Base-by-base conservation (phyloP, 2,888 invertebrate species). In the Xanthostigma xanthostigma region DNA sequence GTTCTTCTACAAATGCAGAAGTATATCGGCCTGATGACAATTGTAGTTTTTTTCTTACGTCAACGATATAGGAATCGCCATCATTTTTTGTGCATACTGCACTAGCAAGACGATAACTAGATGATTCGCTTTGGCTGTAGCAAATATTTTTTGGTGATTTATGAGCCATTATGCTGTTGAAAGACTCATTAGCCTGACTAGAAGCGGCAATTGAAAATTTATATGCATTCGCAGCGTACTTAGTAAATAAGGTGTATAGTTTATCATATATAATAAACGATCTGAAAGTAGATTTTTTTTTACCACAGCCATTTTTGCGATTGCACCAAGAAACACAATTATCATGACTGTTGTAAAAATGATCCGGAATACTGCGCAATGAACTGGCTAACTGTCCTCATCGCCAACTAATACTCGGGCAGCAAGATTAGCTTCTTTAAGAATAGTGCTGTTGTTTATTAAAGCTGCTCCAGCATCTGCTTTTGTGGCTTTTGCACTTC, bases 401-500 rank as follows among this genome's bases (percentile, higher is more conserved):
- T 59, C 56, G 5, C 56, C 57, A 13, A 58, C 49, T 8, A 58
- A 11, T 39, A 57, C 53, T 39, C 47, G 48, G n/a, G 55, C 55
- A 35, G 53, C 50, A 3, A 55, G 12, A 40, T 47, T 48, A 37
- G 36, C 13, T 35, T 56, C 49, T 50, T 55, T 51, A 9, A 58
- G 46, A 49, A 56, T 51, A 3, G 27, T 42, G 44, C 56, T 57
- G 5, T 46, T 41, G 44, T 54, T 55, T 8, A 55, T 45, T 27
- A 58, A 33, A 39, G 53, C 36, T 9, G 52, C 54, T 8, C 54
- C 58, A 5, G 53, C 54, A 47, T 56, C 50, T 11, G 58, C 46
- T 45, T 61, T 57, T 58, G 59, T 60, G 0, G 57, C 56, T 51
- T 61, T 59, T 0, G 59, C 57, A 48, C 59, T 60, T 8, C 56